Conservation (phyloP, 2,113 vertebrate genomes). For the Haemorhous mexicanus region DNA sequence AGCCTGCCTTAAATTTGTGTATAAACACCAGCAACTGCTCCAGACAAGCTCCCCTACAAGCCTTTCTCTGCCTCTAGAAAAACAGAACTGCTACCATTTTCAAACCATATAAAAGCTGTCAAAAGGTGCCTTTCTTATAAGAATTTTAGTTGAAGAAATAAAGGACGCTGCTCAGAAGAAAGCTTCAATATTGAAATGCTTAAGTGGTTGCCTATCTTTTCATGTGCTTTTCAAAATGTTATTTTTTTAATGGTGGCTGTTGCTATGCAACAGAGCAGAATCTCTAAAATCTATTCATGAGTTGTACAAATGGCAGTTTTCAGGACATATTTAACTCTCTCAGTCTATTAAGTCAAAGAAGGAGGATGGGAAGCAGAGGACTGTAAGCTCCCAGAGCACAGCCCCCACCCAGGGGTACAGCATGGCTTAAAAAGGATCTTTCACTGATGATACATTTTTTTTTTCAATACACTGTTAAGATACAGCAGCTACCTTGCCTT, state of each 20-base stretch:
- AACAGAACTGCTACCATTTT: background rate
- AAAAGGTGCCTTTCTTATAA: background rate
- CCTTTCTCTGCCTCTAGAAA: background rate
- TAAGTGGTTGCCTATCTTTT: background rate
- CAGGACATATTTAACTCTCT: constrained; percentile 22
- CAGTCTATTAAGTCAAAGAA: background rate
- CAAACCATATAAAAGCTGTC: background rate
- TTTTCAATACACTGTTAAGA: background rate
- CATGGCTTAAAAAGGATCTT: background rate
- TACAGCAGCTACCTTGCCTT: background rate
- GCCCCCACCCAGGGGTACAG: background rate
- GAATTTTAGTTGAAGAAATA: background rate
- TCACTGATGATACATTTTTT: background rate
- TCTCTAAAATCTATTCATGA: constrained; percentile 37
- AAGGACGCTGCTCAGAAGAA: background rate
- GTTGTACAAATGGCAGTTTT: constrained; percentile 31
- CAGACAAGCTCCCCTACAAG: background rate
- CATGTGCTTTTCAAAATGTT: background rate
- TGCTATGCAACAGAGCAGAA: constrained; percentile 45
- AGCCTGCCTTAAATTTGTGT: background rate
- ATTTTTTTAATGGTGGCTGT: constrained; percentile 35
- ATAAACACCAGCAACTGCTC: background rate
- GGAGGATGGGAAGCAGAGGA: background rate
- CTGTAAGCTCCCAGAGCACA: background rate
- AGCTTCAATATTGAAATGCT: background rate